Base-by-base conservation (phyloP, 2,113 vertebrate genomes). In the Heterotilapia buettikoferi region DNA sequence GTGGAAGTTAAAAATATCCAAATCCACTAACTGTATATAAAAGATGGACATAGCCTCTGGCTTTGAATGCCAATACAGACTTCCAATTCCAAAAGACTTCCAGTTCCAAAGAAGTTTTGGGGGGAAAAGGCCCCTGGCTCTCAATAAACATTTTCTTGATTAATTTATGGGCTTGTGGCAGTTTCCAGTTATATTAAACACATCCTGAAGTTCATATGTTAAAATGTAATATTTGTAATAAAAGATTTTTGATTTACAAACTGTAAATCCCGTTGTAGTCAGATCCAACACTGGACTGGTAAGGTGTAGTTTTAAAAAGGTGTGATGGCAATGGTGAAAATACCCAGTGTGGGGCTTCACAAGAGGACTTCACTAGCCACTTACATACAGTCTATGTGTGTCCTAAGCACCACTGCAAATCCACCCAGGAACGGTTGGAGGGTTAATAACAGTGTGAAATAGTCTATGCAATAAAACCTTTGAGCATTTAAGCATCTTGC, bases 81-180 rank as follows among this genome's bases (percentile, higher is more conserved):
- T 21, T 43, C 36, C 66, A 63, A 63, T 63, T 76, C 5, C 9
- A 76, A 45, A 21, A 38, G 21, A 45, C 40, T 47, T 73, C 14
- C 24, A 1, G 1, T 47, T 47, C 14, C 21, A 18, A 18, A 76
- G 21, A 45, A 1, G 38, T 26, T 43, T 73, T 9, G 5, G 12
- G 36, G 38, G 68, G 3, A 0, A 47, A 73, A 47, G 5, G 21
- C 3, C 38, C 68, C 2, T 43, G 40, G 40, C 21, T 29, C 24
- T 73, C 68, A 45, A 18, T 73, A 26, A 26, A 73, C 13, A 47
- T 16, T 47, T 47, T 45, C 40, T 45, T 73, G 68, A 73, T 43
- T 43, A 71, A 73, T 73, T 73, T 47, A 47, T 73, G 21, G 21
- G 21, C 40, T 45, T 47, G 38, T 47, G 8, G 21, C 6, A 47